A percentile compares a stretch with the other conserved stretches of the same genome.
phyloP scores from a whole-genome alignment of 2,888 invertebrate genomes.

The Agrochola lychnidis region DNA sequence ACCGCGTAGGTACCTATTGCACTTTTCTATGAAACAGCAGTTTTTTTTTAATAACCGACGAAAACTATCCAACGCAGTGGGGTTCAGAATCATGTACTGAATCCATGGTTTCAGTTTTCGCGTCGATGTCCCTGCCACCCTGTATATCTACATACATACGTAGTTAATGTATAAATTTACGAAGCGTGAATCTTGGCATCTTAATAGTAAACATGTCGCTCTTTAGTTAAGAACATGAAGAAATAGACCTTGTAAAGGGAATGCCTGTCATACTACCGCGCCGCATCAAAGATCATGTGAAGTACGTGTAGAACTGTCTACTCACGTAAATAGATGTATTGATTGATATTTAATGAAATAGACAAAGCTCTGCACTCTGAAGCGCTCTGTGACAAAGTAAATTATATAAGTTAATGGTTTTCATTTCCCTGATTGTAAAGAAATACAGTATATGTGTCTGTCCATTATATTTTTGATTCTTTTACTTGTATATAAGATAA shows the following conservation, averaged over 20 bases:
- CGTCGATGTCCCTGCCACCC: too few relatives aligned
- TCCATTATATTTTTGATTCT: neutral
- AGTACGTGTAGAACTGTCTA: slow-evolving; percentile 10
- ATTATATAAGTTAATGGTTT: neutral
- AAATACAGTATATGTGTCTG: slow-evolving; percentile 3
- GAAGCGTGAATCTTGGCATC: slow-evolving; percentile 28
- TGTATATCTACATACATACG: slow-evolving; percentile 6
- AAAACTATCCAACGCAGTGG: too few relatives aligned
- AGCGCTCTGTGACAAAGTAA: neutral
- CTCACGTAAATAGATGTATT: slow-evolving; percentile 35
- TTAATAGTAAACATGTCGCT: slow-evolving; percentile 27
- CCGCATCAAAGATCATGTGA: slow-evolving; percentile 34
- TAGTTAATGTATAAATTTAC: slow-evolving; percentile 24
- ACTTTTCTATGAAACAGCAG: too few relatives aligned
- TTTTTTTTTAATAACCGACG: too few relatives aligned
- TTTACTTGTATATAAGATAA: neutral
- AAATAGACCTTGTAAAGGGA: slow-evolving; percentile 62
- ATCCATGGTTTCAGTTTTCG: too few relatives aligned
- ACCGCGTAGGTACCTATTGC: too few relatives aligned
- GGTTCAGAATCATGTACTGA: too few relatives aligned
- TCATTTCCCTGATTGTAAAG: neutral
- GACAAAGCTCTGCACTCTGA: neutral
- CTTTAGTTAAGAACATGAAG: slow-evolving; percentile 41
- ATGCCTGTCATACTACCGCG: slow-evolving; percentile 48
- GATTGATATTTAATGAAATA: slow-evolving; percentile 22